Base-by-base conservation (phyloP, 2,888 invertebrate species). In the Tholera decimalis region DNA sequence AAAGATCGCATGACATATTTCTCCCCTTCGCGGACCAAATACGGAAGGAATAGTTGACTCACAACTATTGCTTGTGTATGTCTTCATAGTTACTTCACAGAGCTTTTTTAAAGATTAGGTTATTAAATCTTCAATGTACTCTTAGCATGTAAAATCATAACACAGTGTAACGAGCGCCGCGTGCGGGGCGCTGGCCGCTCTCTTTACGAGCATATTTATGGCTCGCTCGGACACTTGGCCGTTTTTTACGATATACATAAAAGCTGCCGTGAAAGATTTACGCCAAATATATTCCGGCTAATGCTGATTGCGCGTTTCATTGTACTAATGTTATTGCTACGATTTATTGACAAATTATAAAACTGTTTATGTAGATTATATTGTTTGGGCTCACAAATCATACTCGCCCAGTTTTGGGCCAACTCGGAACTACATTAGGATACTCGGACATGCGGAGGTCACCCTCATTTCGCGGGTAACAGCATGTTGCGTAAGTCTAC, bases 201-300 rank as follows among this genome's bases (percentile, higher is more conserved):
- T 64, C 85, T 93, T 94, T 93, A 93, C 92, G 93, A 92, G 80
- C 85, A 89, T 93, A 93, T 94, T 94, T 94, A 94, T 90, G 87
- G 91, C 90, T 88, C 89, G 87, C 90, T 89, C 89, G 92, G 93
- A 92, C 94, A 92, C 93, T 91, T 88, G 89, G 82, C 84, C 91
- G 92, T 93, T 94, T 94, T 95, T 95, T 94, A 95, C 93, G 94
- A 94, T 93, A 94, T 89, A 93, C 95, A 94, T 95, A 93, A 95
- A 94, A 93, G 91, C 92, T 89, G 90, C 92, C 93, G 93, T 90
- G 92, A 90, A 93, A 93, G 94, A 94, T 95, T 94, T 95, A 95
- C 92, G 92, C 89, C 85, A 91, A 93, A 94, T 94, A 92, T 94
- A 94, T 94, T 93, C 94, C 84, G 89, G 84, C 93, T 94, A 94